Conservation (phyloP, 2,113 vertebrate genomes). For the Carassius carassius region DNA sequence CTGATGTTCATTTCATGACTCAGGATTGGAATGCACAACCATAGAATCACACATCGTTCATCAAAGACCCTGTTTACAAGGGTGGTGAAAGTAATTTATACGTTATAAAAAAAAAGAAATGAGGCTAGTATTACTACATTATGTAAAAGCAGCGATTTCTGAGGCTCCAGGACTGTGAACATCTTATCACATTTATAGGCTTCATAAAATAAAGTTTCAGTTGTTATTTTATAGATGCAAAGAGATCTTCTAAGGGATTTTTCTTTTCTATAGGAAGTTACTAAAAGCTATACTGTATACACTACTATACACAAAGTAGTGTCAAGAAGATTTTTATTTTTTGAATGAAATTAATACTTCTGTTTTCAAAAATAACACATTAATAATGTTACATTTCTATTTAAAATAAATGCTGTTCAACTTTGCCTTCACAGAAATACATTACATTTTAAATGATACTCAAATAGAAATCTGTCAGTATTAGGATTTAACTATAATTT, state of each 20-base stretch:
- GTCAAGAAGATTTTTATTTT: background rate
- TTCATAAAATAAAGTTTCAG: background rate
- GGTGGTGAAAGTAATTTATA: slow-evolving; percentile 11
- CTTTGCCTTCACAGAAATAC: background rate
- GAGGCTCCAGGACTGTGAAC: background rate
- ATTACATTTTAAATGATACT: background rate
- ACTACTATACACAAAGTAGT: background rate
- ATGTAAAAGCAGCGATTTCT: slow-evolving; percentile 11
- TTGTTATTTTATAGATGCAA: background rate
- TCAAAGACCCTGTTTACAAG: background rate
- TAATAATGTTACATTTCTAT: too few relatives aligned
- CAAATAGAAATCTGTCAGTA: background rate
- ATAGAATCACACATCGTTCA: background rate
- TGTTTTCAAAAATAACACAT: background rate
- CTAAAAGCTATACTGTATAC: background rate
- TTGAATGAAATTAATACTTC: background rate
- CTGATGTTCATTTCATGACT: slow-evolving; percentile 45
- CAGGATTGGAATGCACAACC: background rate
- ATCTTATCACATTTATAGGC: slow-evolving; percentile 16
- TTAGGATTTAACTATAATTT: background rate
- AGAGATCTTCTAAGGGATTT: background rate
- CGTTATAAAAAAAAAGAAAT: background rate
- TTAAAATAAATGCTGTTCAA: background rate
- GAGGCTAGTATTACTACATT: background rate
- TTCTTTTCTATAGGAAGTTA: background rate